phyloP scores from a whole-genome alignment of 2,797 vertebrate genomes.

The Acrocephalus scirpaceus region DNA sequence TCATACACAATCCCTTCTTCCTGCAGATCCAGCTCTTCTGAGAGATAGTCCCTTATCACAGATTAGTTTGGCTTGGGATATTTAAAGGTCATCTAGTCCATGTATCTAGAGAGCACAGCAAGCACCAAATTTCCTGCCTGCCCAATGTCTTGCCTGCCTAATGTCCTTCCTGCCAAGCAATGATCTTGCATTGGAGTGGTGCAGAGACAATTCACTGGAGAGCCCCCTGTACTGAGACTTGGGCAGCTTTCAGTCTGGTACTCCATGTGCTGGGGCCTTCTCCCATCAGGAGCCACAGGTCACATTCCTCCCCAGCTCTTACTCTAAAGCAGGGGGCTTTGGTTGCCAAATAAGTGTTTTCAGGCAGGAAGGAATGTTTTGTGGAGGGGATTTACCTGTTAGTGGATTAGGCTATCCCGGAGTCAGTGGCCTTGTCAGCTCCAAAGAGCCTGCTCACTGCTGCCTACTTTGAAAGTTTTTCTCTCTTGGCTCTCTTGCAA shows the following conservation, averaged over 20 bases:
- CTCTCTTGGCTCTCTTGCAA: not conserved
- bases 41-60: not conserved
- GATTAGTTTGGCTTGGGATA: not conserved
- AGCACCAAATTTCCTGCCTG: not conserved
- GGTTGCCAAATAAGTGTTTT: slow-evolving; percentile 45
- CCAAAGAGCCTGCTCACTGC: not conserved
- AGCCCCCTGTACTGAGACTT: not conserved
- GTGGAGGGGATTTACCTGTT: slow-evolving; percentile 54
- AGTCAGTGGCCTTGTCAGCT: not conserved
- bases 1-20: not conserved
- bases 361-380: slow-evolving; percentile 61
- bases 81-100: not conserved
- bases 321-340: slow-evolving; percentile 16
- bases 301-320: slow-evolving; percentile 42
- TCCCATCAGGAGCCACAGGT: slow-evolving; percentile 6
- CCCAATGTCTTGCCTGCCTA: fast-evolving
- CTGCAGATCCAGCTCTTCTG: not conserved
- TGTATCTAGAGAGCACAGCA: not conserved
- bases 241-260: not conserved
- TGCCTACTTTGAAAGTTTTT: not conserved
- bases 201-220: not conserved
- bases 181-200: fast-evolving
- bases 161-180: not conserved
- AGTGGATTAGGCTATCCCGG: slow-evolving; percentile 35
- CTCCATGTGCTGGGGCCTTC: not conserved